phyloP scores from a whole-genome alignment of 2,113 vertebrate genomes.

The Oxyruncus cristatus region DNA sequence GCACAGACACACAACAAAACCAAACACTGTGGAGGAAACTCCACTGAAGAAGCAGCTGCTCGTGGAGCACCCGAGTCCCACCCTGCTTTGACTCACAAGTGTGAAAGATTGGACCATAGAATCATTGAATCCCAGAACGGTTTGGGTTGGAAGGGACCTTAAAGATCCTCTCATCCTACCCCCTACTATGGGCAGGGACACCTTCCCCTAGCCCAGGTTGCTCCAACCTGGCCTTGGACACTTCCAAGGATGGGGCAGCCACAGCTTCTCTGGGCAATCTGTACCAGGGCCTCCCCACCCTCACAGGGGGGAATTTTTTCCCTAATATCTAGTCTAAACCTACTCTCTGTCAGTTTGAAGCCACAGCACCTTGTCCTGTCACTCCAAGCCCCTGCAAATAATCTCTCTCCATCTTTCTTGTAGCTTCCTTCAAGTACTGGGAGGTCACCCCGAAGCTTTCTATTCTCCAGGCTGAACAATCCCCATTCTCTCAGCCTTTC shows the following conservation, averaged over 20 bases:
- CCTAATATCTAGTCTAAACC: not conserved
- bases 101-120: not conserved
- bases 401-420: not conserved
- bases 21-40: not conserved
- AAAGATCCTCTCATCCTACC: rapidly evolving
- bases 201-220: rapidly evolving
- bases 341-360: not conserved
- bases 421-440: not conserved
- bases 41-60: not conserved
- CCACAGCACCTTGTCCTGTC: not conserved
- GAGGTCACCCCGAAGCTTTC: not conserved
- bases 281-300: not conserved
- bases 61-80: rapidly evolving
- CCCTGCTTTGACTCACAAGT: rapidly evolving
- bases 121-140: not conserved
- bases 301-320: not conserved
- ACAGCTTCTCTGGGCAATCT: not conserved
- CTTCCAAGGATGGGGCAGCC: not conserved
- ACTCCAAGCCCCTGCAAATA: rapidly evolving
- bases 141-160: not conserved
- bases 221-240: not conserved
- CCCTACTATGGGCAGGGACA: not conserved
- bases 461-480: not conserved
- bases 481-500: not conserved
- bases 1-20: not conserved